Base-by-base conservation (phyloP, 1,140 invertebrate genomes). In the Coenobita brevimanus region DNA sequence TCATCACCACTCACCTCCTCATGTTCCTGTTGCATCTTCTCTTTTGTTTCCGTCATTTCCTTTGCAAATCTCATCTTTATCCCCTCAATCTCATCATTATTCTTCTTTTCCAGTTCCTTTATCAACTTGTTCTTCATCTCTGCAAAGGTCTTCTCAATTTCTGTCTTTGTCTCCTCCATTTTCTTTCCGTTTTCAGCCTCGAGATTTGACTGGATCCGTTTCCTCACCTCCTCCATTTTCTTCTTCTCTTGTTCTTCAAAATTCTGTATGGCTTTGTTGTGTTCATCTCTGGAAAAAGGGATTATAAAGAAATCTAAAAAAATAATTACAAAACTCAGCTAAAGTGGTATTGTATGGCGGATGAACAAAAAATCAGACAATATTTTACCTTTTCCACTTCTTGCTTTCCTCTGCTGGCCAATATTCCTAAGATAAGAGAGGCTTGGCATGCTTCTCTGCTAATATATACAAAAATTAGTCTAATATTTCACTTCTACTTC, bases 1-100 rank as follows among this genome's bases (percentile, higher is more conserved):
- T n/a, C n/a, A n/a, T n/a, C n/a, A n/a, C n/a, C n/a, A n/a, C n/a
- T 79, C 13, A 80, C 84, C 84, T 87, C 84, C 62, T 87, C 84
- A 60, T 87, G 84, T 73, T 87, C 84, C 43, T 27, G 41, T 27
- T 80, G 76, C 76, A 87, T 36, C 30, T 71, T 57, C 64, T 87
- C 76, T 46, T 87, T 87, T 33, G 15, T 81, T 15, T 81, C n/a
- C 46, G 79, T 75, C 76, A 87, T 80, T 38, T 87, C 84, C 57
- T 71, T 62, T 8, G 73, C 84, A 60, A 71, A 81, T 1, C 2
- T 62, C 43, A 87, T 17, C 46, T 87, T 87, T 0, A 87, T 62
- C 33, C 57, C 50, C 43, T 87, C 84, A n/a, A 15, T 0, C 36
- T 81, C 76, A 36, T 80, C 75, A 30, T 87, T 43, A 21, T 80